Base-by-base conservation (phyloP, 2,888 invertebrate genomes). In the Synanthedon vespiformis region DNA sequence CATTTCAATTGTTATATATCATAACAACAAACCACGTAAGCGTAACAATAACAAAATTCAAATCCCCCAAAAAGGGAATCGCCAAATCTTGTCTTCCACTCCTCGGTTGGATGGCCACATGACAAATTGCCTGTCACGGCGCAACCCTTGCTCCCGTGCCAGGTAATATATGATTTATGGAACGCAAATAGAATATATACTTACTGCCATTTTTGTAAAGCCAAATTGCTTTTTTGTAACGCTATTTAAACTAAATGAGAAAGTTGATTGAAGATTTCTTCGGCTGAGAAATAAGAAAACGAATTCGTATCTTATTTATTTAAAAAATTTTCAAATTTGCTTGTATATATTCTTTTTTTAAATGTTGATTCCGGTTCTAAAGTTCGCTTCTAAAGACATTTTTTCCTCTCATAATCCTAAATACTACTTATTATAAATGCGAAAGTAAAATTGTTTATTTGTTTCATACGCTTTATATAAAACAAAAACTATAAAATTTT, bases 151-250 rank as follows among this genome's bases (percentile, higher is more conserved):
- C 57, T 48, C 11, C 22, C 14, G 13, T 18, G 8, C 16, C 84
- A 84, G 85, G 86, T 85, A 85, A 80, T 81, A 68, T 76, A 77
- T 82, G 86, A 86, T 86, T 82, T 85, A 85, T 83, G 72, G 68
- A 62, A 60, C 63, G 66, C 67, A 74, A 80, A 79, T 79, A 74
- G 75, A 77, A 77, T 71, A 70, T 63, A 8, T 34, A 61, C 58
- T 58, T 8, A 44, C n/a, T 44, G 4, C n/a, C 13, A 44, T 44
- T 44, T 44, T 13, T 44, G 44, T 44, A 44, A 44, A 51, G 49
- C 49, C 22, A 54, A 54, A 54, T 54, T 54, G 54, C 40, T 49
- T 54, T 44, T 4, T 12, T 44, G 13, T 13, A 2, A 14, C 44
- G 14, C n/a, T 12, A 13, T 44, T n/a, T 13, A 44, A 44, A 14